Conservation (phyloP, 2,113 vertebrate species). For the Rattus rattus region DNA sequence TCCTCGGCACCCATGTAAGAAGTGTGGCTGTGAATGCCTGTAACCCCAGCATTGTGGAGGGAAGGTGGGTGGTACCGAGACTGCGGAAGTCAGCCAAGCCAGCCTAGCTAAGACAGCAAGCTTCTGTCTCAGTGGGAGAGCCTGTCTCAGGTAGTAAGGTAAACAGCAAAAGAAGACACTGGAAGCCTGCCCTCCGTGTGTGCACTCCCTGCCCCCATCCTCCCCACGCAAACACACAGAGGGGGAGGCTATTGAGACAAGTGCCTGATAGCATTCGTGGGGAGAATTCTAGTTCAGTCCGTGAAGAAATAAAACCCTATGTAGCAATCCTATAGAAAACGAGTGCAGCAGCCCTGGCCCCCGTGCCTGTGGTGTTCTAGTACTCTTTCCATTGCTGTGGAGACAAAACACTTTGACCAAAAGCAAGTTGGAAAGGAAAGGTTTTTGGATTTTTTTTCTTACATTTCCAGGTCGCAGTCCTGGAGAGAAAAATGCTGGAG, state of each 20-base stretch:
- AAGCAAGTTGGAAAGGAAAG: neutral
- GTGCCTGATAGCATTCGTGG: neutral
- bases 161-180: neutral
- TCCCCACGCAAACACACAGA: neutral
- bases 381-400: neutral
- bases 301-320: neutral
- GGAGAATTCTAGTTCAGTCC: neutral
- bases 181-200: neutral
- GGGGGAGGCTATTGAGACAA: neutral
- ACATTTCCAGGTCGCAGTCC: neutral
- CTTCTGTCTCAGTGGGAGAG: neutral
- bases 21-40: neutral
- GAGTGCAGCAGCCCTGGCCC: neutral
- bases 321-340: neutral
- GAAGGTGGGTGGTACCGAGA: neutral
- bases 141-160: neutral
- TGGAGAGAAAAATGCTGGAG: no score
- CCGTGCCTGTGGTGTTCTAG: neutral
- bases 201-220: neutral
- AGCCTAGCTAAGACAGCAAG: neutral
- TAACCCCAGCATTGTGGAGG: neutral
- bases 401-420: neutral
- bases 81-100: neutral
- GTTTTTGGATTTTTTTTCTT: neutral
- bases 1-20: neutral